Conservation (phyloP, 2,888 invertebrate species). For the Cosmia trapezina region DNA sequence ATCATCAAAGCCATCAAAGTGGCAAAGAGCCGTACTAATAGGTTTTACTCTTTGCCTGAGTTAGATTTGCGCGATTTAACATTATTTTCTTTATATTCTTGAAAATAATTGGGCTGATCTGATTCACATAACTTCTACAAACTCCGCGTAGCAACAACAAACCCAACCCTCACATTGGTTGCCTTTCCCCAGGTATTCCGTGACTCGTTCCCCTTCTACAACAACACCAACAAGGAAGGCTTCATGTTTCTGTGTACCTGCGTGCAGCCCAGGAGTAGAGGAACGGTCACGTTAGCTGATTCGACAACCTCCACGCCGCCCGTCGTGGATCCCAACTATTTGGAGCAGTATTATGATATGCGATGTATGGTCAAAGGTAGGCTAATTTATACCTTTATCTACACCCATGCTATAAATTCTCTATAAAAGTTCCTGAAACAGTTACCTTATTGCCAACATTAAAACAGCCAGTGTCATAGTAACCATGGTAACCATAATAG, state of each 20-base stretch:
- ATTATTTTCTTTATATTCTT: too few species aligned
- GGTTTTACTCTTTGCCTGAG: too few species aligned
- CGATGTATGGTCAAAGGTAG: conserved; percentile 91
- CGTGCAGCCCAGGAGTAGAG: conserved; percentile 93
- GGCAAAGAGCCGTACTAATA: too few species aligned
- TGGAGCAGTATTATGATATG: conserved; percentile 91
- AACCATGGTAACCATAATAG: too few species aligned
- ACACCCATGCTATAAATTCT: too few species aligned
- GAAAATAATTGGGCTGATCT: neutral
- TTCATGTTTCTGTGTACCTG: conserved; percentile 92
- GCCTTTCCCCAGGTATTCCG: conserved; percentile 89
- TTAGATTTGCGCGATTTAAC: too few species aligned
- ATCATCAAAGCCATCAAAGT: too few species aligned
- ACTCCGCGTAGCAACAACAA: neutral
- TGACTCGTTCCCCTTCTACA: conserved; percentile 92
- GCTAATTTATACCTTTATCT: neutral
- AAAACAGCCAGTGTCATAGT: too few species aligned
- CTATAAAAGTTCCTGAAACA: too few species aligned
- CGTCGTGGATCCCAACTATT: conserved; percentile 94
- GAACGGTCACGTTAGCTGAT: conserved; percentile 91
- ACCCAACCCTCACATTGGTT: neutral
- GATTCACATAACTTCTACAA: neutral
- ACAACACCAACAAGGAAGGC: conserved; percentile 92
- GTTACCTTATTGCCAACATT: too few species aligned
- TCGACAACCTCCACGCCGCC: conserved; percentile 91